A percentile compares a stretch with the other conserved stretches of the same genome.
These are phyloP conservation scores for Eurois occulta DNA, from an alignment of 2,888 invertebrate genomes.

Conservation along the genomic window DNA sequence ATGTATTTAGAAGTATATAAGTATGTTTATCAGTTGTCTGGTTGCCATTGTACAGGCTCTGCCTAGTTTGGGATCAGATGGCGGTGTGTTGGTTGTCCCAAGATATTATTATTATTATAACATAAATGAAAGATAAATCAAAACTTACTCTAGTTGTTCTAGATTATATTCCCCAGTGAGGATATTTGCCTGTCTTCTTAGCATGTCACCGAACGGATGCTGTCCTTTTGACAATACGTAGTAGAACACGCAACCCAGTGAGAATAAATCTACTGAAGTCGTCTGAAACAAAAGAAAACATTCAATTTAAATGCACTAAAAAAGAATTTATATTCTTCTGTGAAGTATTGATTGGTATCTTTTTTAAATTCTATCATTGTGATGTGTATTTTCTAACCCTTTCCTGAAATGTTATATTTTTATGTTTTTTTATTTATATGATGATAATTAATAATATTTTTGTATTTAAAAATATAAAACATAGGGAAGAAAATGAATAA, in stretches of 20 bases:
- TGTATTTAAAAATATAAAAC: no score
- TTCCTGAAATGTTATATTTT: no score
- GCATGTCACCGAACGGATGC: conserved; percentile 98
- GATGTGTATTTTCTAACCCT: neutral
- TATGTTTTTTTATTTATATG: no score
- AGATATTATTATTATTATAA: no score
- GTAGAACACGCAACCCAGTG: conserved; percentile 98
- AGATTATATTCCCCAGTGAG: conserved; percentile 91
- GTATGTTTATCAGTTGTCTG: no score
- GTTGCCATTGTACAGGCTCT: no score
- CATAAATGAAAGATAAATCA: neutral
- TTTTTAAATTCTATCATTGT: neutral
- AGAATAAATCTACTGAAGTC: conserved; percentile 98
- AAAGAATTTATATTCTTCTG: neutral
- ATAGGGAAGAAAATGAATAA: no score
- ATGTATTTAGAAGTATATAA: no score
- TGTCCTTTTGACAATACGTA: conserved; percentile 97
- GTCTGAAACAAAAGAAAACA: conserved; percentile 90
- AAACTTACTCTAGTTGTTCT: conserved; percentile 86
- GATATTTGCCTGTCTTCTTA: conserved; percentile 98
- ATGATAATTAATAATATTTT: no score
- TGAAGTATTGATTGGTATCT: neutral
- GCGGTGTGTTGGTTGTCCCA: no score
- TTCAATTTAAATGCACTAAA: neutral
- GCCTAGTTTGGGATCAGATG: no score